Evolutionary conservation across 2,888 invertebrate species (phyloP).

Genomic region (Panzeria rudis): DNA sequence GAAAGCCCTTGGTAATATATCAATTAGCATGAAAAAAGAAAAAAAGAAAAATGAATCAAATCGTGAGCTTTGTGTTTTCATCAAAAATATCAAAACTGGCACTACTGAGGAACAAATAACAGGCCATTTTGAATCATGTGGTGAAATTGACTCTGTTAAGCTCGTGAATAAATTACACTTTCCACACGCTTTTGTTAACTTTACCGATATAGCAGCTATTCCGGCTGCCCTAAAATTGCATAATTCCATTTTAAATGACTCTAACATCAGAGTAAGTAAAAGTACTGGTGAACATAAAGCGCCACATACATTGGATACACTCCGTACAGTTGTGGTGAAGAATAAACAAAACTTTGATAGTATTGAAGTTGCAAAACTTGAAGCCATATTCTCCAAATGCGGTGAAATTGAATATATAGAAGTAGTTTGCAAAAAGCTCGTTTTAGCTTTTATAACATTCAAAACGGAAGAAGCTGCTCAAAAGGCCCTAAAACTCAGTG

Average conservation of each 20-base stretch:
- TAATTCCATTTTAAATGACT: conserved; percentile 74
- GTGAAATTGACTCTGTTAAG: conserved; percentile 73
- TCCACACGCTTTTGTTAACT: conserved; percentile 74
- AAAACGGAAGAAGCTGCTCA: conserved; percentile 70
- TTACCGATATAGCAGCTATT: conserved; percentile 38
- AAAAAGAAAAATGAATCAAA: background rate
- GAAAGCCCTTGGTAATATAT: conserved; percentile 45
- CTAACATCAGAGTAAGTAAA: conserved; percentile 75
- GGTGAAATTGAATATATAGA: conserved; percentile 76
- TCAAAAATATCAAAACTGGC: conserved; percentile 63
- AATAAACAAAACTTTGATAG: conserved; percentile 73
- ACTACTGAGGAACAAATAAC: conserved; percentile 73
- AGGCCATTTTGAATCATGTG: conserved; percentile 75
- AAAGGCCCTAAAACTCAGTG: conserved; percentile 75
- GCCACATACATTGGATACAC: conserved; percentile 31
- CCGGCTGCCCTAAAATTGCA: conserved; percentile 75
- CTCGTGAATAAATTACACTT: background rate
- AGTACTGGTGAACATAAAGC: background rate
- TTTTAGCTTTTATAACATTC: conserved; percentile 77
- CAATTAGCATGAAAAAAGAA: conserved; percentile 34
- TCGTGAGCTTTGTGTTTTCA: conserved; percentile 73
- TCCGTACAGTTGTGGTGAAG: conserved; percentile 73
- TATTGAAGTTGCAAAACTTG: conserved; percentile 63
- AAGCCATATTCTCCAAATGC: conserved; percentile 76
- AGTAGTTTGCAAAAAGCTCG: conserved; percentile 74